Evolutionary conservation across 2,888 invertebrate species (phyloP), one percentile per base, ranked within the genome.

Genomic region (Stenotaenia linearis): DNA sequence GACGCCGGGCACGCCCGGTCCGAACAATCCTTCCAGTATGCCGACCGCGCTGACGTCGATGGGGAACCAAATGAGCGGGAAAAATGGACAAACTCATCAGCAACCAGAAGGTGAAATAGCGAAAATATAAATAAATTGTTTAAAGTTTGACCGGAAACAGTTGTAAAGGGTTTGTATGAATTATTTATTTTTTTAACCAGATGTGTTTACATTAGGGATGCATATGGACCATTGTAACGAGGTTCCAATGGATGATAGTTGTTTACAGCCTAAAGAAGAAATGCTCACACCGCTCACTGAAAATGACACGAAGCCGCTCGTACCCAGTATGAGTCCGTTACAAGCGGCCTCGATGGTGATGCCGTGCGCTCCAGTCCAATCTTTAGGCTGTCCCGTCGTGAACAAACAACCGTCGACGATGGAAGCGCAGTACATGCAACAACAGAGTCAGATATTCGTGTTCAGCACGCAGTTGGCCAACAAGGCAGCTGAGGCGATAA

Each of bases 391-490:
- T 37, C 79, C 79, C n/a, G 92, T 93, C 81, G 91, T 93, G 84
- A 91, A 90, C 85, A 93, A 93, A 86, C 82, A 83, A 78, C 83
- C 83, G 37, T 84, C 84, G 78, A 91, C 92, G 82, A 92, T 93
- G 90, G 94, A 94, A 89, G 93, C 93, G 82, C 91, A 92, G 85
- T 93, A 93, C 84, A 92, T 93, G 93, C 95, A 96, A 88, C 97
- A 98, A 88, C 97, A 97, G 88, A 97, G 95, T 88, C 97, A 97
- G 87, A 96, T 98, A 86, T 98, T 97, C 90, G 97, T 98, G 83
- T 98, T 98, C 89, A 95, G 96, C 25, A 97, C 98, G 9, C 89
- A 92, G 84, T 88, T 97, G 87, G 98, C 97, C 3, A 98, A 98
- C 87, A 93, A 95, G 85, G 97, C 96, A 5, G 97, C 97, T 0